Evolutionary conservation across 2,888 invertebrate species (phyloP), one percentile per base, ranked within the genome.

Genomic region (Drosophila niveifrons): DNA sequence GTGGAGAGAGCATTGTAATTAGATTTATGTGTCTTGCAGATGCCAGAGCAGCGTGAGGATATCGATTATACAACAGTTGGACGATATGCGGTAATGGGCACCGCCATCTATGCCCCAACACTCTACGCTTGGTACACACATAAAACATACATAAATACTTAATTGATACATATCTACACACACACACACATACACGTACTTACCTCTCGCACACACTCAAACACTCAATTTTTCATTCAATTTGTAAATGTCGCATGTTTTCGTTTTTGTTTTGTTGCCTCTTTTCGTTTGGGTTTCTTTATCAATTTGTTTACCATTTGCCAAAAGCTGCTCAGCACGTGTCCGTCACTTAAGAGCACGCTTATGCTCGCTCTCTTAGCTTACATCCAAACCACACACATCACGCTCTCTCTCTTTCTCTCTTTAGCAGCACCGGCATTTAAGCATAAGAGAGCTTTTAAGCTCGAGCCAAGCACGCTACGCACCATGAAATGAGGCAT

Each of bases 31-130:
- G 75, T 72, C 70, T 77, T 74, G 71, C 77, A 84, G 78, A 39
- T 56, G 46, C 56, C 76, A 44, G 70, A 77, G 66, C 63, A 87
- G 51, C 90, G 91, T 48, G 79, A 92, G 90, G 91, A 93, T 66
- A 92, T 93, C 86, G 94, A 95, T 92, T 92, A 91, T 73, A 91
- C 91, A 70, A 92, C 93, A 52, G 90, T 95, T 74, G 93, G 93
- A 84, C 93, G 95, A 89, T 95, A 94, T 91, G 94, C 93, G 7
- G 91, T 95, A 68, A 94, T 94, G 92, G 95, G 95, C 53, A 94
- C 94, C 65, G 90, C 92, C 66, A 92, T 94, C 71, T 94, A 94
- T 90, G 94, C 95, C 68, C 95, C 95, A 59, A 92, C 94, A 61
- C 92, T 95, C 74, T 94, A 94, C 84, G 91, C 93, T 90, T 95